Percentiles rank a stretch among this genome's conserved stretches.
These are phyloP conservation scores for Riparia riparia DNA, from an alignment of 2,113 vertebrate species.

Conservation along the genomic window DNA sequence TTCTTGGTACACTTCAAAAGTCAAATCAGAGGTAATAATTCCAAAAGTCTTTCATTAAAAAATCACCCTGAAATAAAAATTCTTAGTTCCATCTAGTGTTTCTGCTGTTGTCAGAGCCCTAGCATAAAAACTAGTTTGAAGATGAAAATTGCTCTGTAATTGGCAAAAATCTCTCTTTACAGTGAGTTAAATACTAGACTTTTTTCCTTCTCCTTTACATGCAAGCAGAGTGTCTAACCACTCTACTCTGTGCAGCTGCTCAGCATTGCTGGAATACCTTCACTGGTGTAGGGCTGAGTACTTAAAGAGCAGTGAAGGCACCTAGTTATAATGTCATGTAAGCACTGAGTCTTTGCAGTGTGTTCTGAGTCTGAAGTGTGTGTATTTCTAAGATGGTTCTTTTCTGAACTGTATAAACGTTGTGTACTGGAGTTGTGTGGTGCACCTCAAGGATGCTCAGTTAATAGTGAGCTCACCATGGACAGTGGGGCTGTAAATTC, in stretches of 20 bases:
- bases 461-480: neutral
- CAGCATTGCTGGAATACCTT: neutral
- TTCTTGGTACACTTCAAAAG: neutral
- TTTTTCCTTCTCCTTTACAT: neutral
- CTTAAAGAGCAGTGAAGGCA: neutral
- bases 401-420: neutral
- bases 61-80: neutral
- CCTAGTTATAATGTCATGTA: neutral
- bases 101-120: neutral
- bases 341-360: neutral
- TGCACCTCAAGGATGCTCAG: rapidly evolving
- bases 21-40: neutral
- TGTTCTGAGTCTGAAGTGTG: neutral
- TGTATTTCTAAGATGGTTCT: neutral
- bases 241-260: neutral
- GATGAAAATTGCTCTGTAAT: neutral
- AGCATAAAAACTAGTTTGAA: neutral
- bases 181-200: neutral
- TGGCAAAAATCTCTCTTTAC: neutral
- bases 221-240: rapidly evolving
- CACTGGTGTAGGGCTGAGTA: neutral
- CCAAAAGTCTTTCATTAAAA: neutral
- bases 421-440: neutral
- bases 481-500: neutral
- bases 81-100: neutral